These are phyloP conservation scores for Otolemur crassicaudatus DNA, from an alignment of 2,797 vertebrate genomes.

Conservation along the genomic window DNA sequence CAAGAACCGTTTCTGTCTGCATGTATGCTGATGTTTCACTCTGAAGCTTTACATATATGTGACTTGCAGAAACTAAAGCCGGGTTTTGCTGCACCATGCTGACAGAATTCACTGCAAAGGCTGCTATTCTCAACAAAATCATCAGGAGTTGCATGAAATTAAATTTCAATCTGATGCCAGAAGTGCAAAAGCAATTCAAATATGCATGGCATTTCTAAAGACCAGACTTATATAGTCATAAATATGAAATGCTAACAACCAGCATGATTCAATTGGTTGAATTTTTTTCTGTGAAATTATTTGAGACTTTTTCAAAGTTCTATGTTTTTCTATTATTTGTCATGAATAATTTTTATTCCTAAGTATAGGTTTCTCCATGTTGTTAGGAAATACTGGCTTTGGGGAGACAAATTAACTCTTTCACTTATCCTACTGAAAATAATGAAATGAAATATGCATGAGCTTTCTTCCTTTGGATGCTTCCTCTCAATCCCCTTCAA, in stretches of 20 bases:
- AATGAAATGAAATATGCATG: not conserved
- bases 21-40: slow-evolving; percentile 75
- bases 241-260: slow-evolving; percentile 51
- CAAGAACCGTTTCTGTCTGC: slow-evolving; percentile 79
- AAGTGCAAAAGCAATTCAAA: slow-evolving; percentile 41
- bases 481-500: not conserved
- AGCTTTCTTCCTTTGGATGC: not conserved
- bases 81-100: slow-evolving; percentile 1
- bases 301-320: not conserved
- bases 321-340: slow-evolving; percentile 48
- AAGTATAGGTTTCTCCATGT: not conserved
- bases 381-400: slow-evolving; percentile 38
- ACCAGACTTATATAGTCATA: slow-evolving; percentile 12
- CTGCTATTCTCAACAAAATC: slow-evolving; percentile 59
- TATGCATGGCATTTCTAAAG: slow-evolving; percentile 51
- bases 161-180: slow-evolving; percentile 62
- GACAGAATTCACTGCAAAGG: slow-evolving; percentile 69
- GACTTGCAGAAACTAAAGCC: slow-evolving; percentile 64
- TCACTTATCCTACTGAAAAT: not conserved
- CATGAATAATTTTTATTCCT: slow-evolving; percentile 61
- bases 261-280: slow-evolving; percentile 19
- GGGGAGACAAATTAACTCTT: slow-evolving; percentile 38
- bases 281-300: slow-evolving; percentile 60
- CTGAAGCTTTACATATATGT: slow-evolving; percentile 63
- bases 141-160: slow-evolving; percentile 62